Base-by-base conservation (phyloP, 2,113 vertebrate species). In the Numenius arquata region DNA sequence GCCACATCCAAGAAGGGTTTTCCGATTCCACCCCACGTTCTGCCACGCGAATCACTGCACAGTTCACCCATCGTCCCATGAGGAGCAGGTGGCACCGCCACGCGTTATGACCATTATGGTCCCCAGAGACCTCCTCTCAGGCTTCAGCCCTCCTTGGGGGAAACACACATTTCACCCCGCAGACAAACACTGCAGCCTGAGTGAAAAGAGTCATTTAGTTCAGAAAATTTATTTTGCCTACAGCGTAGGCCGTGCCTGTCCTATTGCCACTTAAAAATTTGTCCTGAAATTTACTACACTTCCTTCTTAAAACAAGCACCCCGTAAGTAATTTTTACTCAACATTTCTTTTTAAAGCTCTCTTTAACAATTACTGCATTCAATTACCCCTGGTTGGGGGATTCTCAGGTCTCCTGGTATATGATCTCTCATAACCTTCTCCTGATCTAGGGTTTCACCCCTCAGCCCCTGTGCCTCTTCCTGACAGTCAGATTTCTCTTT, bases 281-380 rank as follows among this genome's bases (percentile, higher is more conserved):
- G 74, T 94, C 68, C 58, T 88, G 90, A 96, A 96, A 96, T 97
- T 96, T 95, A 95, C 95, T 96, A 91, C 88, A 78, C 67, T 96
- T 95, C 89, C 90, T 63, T 95, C 81, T 92, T 88, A 93, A 97
- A 95, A 95, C 90, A 96, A 97, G 89, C 88, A 85, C 73, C 47
- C 48, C 1, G 0, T 88, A 89, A 88, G 77, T 86, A 92, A 93
- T 82, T 93, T 94, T 93, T 95, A 61, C 58, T 88, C 70, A 55
- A 95, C 43, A 13, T 97, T 95, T 95, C 65, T 94, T 91, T 87
- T 62, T 75, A 93, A 85, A 91, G 77, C 43, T 89, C 61, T 95
- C 93, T 70, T 65, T 94, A 89, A 96, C 89, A 93, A 82, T 85
- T 95, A 91, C 71, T 6, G 2, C 91, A 95, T 93, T 95, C 89